phyloP scores from a whole-genome alignment of 2,888 invertebrate species.

The Drosophila neotestacea region DNA sequence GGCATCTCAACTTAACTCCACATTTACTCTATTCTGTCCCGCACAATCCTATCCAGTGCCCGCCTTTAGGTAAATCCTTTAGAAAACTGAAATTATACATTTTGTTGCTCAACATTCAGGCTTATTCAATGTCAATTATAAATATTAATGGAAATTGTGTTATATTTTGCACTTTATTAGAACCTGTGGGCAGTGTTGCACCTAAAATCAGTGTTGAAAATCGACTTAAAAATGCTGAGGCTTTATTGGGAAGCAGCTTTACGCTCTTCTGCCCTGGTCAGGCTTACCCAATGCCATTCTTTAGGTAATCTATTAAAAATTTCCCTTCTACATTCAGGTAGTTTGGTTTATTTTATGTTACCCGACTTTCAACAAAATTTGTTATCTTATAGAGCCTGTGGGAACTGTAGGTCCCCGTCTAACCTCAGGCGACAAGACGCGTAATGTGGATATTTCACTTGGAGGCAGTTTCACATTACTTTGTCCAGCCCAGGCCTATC shows the following conservation, averaged over 20 bases:
- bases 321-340: slow-evolving; percentile 43
- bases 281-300: slow-evolving; percentile 89
- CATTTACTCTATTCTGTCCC: slow-evolving; percentile 89
- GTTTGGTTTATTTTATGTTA: slow-evolving; percentile 17
- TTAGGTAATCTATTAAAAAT: slow-evolving; percentile 87
- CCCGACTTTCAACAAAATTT: not conserved
- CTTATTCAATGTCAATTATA: slow-evolving; percentile 23
- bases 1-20: slow-evolving; percentile 85
- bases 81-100: not conserved
- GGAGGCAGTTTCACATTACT: slow-evolving; percentile 85
- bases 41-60: slow-evolving; percentile 92
- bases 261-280: slow-evolving; percentile 91
- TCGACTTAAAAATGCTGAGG: slow-evolving; percentile 87
- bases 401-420: slow-evolving; percentile 87
- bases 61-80: slow-evolving; percentile 87
- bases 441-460: slow-evolving; percentile 73
- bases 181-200: slow-evolving; percentile 87
- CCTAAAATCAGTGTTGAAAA: slow-evolving; percentile 87
- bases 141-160: not conserved
- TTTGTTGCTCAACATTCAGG: slow-evolving; percentile 48
- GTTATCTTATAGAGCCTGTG: slow-evolving; percentile 74
- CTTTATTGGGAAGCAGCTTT: slow-evolving; percentile 84
- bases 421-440: slow-evolving; percentile 88
- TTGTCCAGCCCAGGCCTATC: slow-evolving; percentile 89
- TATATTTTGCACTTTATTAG: slow-evolving; percentile 72